Evolutionary conservation across 1,140 invertebrate genomes (phyloP), one percentile per base, ranked within the genome.

Genomic region (Platorchestia sp.): DNA sequence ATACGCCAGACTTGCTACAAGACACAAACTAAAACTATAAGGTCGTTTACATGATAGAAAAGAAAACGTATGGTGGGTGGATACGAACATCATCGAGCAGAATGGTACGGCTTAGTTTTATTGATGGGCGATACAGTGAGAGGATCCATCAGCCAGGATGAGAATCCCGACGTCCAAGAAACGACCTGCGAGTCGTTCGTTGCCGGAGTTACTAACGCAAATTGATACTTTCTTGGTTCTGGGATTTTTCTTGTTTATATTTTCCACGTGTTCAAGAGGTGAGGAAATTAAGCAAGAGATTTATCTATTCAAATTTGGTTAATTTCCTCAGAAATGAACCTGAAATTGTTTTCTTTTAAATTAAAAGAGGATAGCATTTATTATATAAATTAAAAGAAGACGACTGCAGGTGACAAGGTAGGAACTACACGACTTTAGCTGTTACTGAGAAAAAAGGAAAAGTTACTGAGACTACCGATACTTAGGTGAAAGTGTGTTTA

Each of bases 11-110:
- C 91, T 44, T 93, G 91, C 91, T 93, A 40, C 91, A 40, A 93
- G 45, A 93, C 91, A 93, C 91, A 93, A 93, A 93, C 91, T 93
- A 93, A 93, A 93, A 93, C 91, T 93, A 93, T 93, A 93, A 93
- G 91, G 7, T 93, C 91, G 91, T 93, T 93, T 93, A 93, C 91
- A 93, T 93, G 91, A 93, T 93, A 93, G 91, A 93, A 93, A 93
- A 93, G 91, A 93, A 44, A 93, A 93, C 45, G 91, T 45, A 93
- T 93, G 40, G 91, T 44, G 91, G 91, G 91, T 93, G 91, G 91
- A 93, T 93, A 93, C 91, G 40, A 47, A 93, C 41, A 47, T 93
- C 43, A 93, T 93, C 91, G 41, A 6, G 36, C 44, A 45, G 91
- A 93, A 93, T 93, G 91, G 91, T 93, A 93, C 44, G 45, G 43